These are phyloP conservation scores for Neosalanx taihuensis DNA, from an alignment of 2,797 vertebrate genomes.

Conservation along the genomic window DNA sequence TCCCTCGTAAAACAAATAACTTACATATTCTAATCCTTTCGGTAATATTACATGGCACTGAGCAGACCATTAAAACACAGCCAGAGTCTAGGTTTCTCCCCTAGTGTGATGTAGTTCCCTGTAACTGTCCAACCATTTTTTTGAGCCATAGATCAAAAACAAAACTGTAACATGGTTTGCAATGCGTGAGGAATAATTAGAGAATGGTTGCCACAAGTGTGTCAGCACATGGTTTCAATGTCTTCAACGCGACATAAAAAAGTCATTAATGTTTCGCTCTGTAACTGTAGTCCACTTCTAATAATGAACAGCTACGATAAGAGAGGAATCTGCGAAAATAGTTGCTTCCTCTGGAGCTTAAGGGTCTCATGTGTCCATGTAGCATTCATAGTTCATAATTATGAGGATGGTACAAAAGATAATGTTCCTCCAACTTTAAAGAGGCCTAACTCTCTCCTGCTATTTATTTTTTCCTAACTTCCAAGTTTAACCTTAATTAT, in stretches of 20 bases:
- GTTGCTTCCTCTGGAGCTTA: background rate
- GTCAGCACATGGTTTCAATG: slow-evolving; percentile 1
- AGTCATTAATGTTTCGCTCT: background rate
- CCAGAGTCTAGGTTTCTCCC: background rate
- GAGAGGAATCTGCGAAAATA: no score
- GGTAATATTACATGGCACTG: background rate
- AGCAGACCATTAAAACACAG: background rate
- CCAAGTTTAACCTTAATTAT: background rate
- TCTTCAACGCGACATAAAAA: background rate
- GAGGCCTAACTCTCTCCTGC: background rate
- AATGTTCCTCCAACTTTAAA: background rate
- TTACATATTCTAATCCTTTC: background rate
- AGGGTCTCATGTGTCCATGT: background rate
- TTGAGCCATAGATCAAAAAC: background rate
- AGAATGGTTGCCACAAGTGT: background rate
- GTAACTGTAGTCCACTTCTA: background rate
- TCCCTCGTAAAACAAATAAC: background rate
- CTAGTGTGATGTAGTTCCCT: background rate
- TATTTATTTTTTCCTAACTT: background rate
- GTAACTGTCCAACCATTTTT: background rate
- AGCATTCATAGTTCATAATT: background rate
- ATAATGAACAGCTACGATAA: background rate
- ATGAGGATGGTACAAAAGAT: background rate
- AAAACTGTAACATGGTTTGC: background rate
- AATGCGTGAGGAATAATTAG: background rate